These are phyloP conservation scores for Calliphora vomitoria DNA, from an alignment of 2,888 invertebrate genomes.

Conservation along the genomic window DNA sequence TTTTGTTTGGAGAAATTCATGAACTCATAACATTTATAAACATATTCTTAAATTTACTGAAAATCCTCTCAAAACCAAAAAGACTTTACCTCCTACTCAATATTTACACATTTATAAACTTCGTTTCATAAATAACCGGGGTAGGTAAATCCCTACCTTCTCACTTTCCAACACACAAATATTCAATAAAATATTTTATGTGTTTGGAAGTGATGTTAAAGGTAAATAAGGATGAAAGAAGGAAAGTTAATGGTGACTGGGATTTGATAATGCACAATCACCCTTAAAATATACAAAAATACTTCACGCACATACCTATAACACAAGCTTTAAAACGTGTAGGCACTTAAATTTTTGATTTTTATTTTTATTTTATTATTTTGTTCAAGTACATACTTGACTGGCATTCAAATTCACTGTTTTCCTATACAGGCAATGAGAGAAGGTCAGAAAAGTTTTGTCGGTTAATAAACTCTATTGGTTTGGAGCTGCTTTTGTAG, in stretches of 20 bases:
- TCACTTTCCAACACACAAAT: slow-evolving; percentile 18
- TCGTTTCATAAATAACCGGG: slow-evolving; percentile 6
- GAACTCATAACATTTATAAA: too few species aligned
- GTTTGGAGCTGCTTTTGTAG: slow-evolving; percentile 6
- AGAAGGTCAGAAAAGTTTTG: slow-evolving; percentile 62
- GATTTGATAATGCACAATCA: slow-evolving; percentile 30
- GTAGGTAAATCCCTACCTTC: neutral
- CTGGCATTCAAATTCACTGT: slow-evolving; percentile 2
- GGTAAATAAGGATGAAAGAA: neutral
- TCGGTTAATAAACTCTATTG: slow-evolving; percentile 60
- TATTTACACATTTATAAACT: neutral
- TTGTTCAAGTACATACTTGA: neutral
- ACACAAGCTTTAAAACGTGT: slow-evolving; percentile 59
- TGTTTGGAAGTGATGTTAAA: neutral
- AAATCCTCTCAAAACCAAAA: neutral
- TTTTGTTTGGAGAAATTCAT: too few species aligned
- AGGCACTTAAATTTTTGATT: slow-evolving; percentile 60
- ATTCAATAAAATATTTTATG: slow-evolving; percentile 63
- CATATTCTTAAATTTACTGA: too few species aligned
- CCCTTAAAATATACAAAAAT: neutral
- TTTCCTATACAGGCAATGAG: neutral
- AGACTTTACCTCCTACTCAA: neutral
- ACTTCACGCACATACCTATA: slow-evolving; percentile 6
- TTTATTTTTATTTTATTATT: slow-evolving; percentile 42
- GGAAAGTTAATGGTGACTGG: neutral